Base-by-base conservation (phyloP, 1,140 invertebrate genomes). In the Pogonomyrmex barbatus region DNA sequence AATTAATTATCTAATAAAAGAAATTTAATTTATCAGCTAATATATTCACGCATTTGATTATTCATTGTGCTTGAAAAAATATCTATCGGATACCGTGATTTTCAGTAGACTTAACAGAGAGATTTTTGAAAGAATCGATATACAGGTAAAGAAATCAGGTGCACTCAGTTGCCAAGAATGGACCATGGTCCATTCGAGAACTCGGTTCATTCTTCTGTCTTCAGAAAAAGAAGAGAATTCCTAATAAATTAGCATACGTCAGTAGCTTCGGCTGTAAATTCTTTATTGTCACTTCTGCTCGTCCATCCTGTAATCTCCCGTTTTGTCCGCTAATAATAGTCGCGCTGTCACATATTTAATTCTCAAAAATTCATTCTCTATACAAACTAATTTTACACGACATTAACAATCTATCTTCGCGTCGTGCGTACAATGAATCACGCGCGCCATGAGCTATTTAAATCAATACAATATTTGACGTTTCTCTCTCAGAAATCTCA, bases 211-310 rank as follows among this genome's bases (percentile, higher is more conserved):
- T 92, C 91, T 92, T 87, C 90, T 90, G 91, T 88, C 68, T 67
- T 87, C 63, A 77, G 52, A 77, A 63, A 70, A 45, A 84, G 56
- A 17, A 63, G 33, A 33, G n/a, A 63, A 88, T 92, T 90, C 88
- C 58, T 79, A 60, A 70, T 91, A 87, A 92, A 92, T 93, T 93
- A 92, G 85, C 91, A 93, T 93, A 92, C 85, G 75, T 81, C 88
- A 78, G 68, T 83, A 82, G 58, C 83, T 82, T 62, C 52, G 77
- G 33, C 5, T 9, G 50, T 10, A 60, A 24, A 58, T 67, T 63
- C 88, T 91, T 91, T 87, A 88, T 92, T 91, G 89, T 91, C 84
- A 81, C 84, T 86, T 36, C 47, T 45, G 68, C 58, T 68, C 50
- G 9, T 50, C 3, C 17, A 30, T 50, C 56, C 5, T 76, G 10